Evolutionary conservation across 2,888 invertebrate species (phyloP).

Genomic region (Diplazon laetatorius): DNA sequence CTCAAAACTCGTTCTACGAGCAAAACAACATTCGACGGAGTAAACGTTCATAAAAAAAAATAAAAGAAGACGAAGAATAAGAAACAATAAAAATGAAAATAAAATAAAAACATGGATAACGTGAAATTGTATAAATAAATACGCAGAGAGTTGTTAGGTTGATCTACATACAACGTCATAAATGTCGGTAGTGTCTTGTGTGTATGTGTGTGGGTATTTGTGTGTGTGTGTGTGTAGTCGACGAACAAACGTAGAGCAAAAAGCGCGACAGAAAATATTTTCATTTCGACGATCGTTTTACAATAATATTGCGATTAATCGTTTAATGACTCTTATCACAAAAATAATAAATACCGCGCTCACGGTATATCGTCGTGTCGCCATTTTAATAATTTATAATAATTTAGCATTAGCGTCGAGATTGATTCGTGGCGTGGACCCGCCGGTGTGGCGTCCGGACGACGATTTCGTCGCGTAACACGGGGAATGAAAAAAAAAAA

Average conservation of each 20-base stretch:
- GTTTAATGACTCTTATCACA: slow-evolving; percentile 45
- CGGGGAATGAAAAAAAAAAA: slow-evolving; percentile 20
- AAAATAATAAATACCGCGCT: slow-evolving; percentile 29
- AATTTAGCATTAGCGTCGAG: slow-evolving; percentile 56
- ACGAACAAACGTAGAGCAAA: slow-evolving; percentile 22
- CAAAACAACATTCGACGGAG: slow-evolving; percentile 55
- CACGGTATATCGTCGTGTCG: slow-evolving; percentile 21
- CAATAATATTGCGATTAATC: slow-evolving; percentile 55
- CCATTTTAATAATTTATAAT: slow-evolving; percentile 32
- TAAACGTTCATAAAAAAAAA: slow-evolving; percentile 34
- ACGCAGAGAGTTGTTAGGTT: slow-evolving; percentile 2
- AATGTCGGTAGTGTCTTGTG: too few species aligned
- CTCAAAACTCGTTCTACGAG: slow-evolving; percentile 60
- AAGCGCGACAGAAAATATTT: slow-evolving; percentile 55
- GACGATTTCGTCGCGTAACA: slow-evolving; percentile 12
- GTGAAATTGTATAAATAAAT: slow-evolving; percentile 29
- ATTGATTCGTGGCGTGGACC: slow-evolving; percentile 38
- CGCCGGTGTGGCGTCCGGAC: neutral
- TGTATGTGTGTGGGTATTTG: too few species aligned
- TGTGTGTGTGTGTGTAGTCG: too few species aligned
- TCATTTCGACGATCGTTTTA: slow-evolving; percentile 39
- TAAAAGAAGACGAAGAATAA: slow-evolving; percentile 26
- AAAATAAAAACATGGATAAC: slow-evolving; percentile 21
- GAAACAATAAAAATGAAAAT: slow-evolving; percentile 23
- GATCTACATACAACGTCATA: slow-evolving; percentile 17